Percentiles rank a stretch among this genome's conserved stretches.
These are phyloP conservation scores for Cheirogaleus major DNA, from an alignment of 2,797 vertebrate genomes.

Conservation along the genomic window DNA sequence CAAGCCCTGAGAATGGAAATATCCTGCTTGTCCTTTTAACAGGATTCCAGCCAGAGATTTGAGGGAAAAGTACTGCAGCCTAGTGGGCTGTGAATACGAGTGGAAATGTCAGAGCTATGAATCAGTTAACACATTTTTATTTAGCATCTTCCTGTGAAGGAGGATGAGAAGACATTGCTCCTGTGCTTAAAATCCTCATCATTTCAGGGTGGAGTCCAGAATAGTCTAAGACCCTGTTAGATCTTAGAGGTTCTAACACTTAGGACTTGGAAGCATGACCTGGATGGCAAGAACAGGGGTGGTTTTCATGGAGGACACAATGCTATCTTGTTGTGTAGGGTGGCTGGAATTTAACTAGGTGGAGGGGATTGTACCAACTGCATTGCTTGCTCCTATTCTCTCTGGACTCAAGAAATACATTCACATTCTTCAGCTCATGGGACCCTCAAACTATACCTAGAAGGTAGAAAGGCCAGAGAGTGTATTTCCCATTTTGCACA, in stretches of 20 bases:
- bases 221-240: background rate
- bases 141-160: slow-evolving; percentile 80
- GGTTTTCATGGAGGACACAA: background rate
- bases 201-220: slow-evolving; percentile 55
- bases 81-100: slow-evolving; percentile 78
- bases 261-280: background rate
- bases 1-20: slow-evolving; percentile 73
- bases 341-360: background rate
- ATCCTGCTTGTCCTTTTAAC: slow-evolving; percentile 79
- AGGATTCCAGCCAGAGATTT: slow-evolving; percentile 80
- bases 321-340: background rate
- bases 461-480: background rate
- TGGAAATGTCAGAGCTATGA: slow-evolving; percentile 82
- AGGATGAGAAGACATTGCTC: slow-evolving; percentile 67
- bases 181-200: slow-evolving; percentile 49
- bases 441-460: background rate
- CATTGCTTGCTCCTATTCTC: background rate
- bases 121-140: slow-evolving; percentile 82
- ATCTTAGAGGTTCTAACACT: slow-evolving; percentile 30
- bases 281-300: background rate
- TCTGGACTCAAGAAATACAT: background rate
- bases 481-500: background rate
- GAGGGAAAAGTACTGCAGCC: slow-evolving; percentile 74
- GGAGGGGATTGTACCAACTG: too few relatives aligned
- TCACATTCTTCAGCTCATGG: background rate